phyloP scores from a whole-genome alignment of 2,888 invertebrate species.

The Idaea straminata region DNA sequence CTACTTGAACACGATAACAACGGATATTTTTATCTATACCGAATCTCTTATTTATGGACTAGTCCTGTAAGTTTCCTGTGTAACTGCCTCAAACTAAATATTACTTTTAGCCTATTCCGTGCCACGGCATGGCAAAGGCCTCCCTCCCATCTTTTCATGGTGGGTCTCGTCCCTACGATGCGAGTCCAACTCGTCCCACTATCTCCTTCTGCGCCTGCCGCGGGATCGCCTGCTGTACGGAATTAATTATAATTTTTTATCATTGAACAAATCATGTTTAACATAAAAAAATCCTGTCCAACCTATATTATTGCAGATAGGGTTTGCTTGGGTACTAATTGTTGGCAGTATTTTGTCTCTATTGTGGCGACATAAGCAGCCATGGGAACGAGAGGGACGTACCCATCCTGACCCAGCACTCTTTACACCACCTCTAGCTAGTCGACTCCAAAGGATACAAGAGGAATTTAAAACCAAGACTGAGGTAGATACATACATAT shows the following conservation, averaged over 20 bases:
- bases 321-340: constrained; percentile 64
- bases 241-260: too few relatives aligned
- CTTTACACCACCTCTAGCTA: constrained; percentile 66
- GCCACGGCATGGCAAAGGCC: too few relatives aligned
- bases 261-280: too few relatives aligned
- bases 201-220: too few relatives aligned
- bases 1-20: constrained; percentile 31
- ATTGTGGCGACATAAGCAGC: constrained; percentile 58
- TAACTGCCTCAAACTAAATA: too few relatives aligned
- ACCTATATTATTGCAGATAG: constrained; percentile 44
- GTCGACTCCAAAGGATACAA: constrained; percentile 36
- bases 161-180: too few relatives aligned
- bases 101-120: too few relatives aligned
- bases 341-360: constrained; percentile 58
- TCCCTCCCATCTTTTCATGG: too few relatives aligned
- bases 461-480: constrained; percentile 10
- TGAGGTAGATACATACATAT: background rate
- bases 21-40: constrained; percentile 83
- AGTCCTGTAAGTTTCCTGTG: constrained; percentile 63
- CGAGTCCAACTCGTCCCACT: too few relatives aligned
- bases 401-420: constrained; percentile 62
- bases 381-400: constrained; percentile 57
- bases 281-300: too few relatives aligned
- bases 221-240: too few relatives aligned
- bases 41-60: constrained; percentile 87